These are phyloP conservation scores for Rhagonycha lutea DNA, from an alignment of 2,888 invertebrate species.

Conservation along the genomic window DNA sequence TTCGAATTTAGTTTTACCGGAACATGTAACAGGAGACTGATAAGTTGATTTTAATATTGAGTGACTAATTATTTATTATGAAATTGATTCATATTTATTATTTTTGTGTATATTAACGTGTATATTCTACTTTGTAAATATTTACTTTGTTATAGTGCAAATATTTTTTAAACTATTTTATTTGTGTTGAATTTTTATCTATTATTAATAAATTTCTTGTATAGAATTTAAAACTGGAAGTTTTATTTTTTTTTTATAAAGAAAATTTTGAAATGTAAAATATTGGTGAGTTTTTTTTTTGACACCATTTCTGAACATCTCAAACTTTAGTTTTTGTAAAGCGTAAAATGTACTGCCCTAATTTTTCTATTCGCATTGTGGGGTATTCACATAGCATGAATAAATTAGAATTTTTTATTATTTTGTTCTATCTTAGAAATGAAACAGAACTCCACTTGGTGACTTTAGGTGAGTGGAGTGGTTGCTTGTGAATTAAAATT, in stretches of 20 bases:
- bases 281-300: neutral
- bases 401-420: too few relatives aligned
- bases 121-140: neutral
- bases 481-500: too few relatives aligned
- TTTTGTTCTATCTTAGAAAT: too few relatives aligned
- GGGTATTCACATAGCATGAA: too few relatives aligned
- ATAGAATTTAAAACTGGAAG: neutral
- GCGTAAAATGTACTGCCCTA: too few relatives aligned
- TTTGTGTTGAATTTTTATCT: neutral
- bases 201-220: neutral
- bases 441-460: too few relatives aligned
- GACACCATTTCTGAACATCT: neutral
- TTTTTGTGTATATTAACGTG: neutral
- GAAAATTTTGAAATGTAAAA: neutral
- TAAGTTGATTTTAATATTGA: neutral
- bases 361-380: too few relatives aligned
- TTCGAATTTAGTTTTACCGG: neutral
- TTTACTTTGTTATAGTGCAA: neutral
- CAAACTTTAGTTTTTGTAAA: neutral
- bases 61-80: neutral
- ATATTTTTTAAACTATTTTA: neutral
- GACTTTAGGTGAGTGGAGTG: too few relatives aligned
- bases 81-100: constrained; percentile 4
- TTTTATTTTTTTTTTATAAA: neutral
- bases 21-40: constrained; percentile 10